Evolutionary conservation across 2,113 vertebrate species (phyloP), one percentile per base, ranked within the genome.

Genomic region (Burhinus bistriatus): DNA sequence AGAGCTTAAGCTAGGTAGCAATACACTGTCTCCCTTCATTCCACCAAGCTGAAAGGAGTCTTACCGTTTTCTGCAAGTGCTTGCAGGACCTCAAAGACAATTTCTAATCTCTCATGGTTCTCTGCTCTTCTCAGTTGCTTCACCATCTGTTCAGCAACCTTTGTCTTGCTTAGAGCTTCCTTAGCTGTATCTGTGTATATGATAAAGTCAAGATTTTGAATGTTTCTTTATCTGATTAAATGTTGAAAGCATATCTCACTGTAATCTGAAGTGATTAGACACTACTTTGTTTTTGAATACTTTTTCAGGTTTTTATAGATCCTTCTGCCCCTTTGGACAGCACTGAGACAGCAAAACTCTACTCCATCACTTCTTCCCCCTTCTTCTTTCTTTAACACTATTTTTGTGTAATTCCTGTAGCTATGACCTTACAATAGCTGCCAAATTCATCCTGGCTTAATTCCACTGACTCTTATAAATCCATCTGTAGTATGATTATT

Each of bases 61-160:
- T 98, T 97, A 99, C 99, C 99, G 7, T 98, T 99, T 95, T 99
- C 98, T 80, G 98, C 98, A 80, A 99, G 98, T 27, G 98, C 98
- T 62, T 98, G 98, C 87, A 99, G 98, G 59, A 99, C 97, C 80
- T 99, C 99, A 94, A 99, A 97, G 73, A 99, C 98, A 61, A 99
- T 97, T 89, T 99, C 99, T 57, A 98, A 87, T n/a, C 98, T 98
- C 92, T 99, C 99, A 4, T 98, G 98, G 58, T 98, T 98, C 61
- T 98, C 97, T 29, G 99, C 98, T 73, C 98, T 98, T 78, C 97
- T 98, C 89, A 99, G 96, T 97, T 99, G 99, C 57, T 97, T 97
- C 7, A 98, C 98, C 94, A 99, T 93, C 5, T 98, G 97, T 59
- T 98, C 98, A 21, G 98, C 98, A 83, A 99, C 97, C 1, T 95